Base-by-base conservation (phyloP, 30 jellyfish, hydroid and myxozoan genomes). In the Nemopilema nomurai region DNA sequence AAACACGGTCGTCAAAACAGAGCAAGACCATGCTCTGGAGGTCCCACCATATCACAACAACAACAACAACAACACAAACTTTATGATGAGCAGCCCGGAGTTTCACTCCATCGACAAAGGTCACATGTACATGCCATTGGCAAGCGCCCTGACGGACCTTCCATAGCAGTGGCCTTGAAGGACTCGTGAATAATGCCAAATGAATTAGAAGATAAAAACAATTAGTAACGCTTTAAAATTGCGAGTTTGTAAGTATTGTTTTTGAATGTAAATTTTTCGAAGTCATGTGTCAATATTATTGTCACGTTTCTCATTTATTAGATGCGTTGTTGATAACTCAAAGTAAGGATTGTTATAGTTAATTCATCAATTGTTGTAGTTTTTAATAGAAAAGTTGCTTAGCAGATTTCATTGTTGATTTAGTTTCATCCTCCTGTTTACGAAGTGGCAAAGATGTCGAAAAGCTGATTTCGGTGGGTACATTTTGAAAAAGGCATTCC, bases 121-220 rank as follows among this genome's bases (percentile, higher is more conserved):
- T 23, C 93, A 84, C 49, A 73, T 84, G 93, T 74, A 73, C 65
- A 84, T 84, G 93, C 93, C 87, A 28, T 29, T 84, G 53, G 82
- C 83, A 41, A 74, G 79, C 32, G 83, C 82, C 24, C 30, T 84
- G 49, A 41, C 76, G 29, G 93, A 84, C 26, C 68, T 79, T 23
- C 74, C 89, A 13, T 71, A 41, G 49, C 19, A 71, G 29, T 63
- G 20, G 18, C 27, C 7, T 3, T 7, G 27, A 63, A 63, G 18
- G 18, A 18, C 27, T 3, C 18, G 73, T 63, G 18, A 63, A 3
- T 63, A 18, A 19, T 63, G 18, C 29, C 73, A 63, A 19, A 63
- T 8, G 29, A 63, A 19, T 63, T 63, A 63, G 29, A 63, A 63
- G 29, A 24, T 19, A 24, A 24, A 1, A 63, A n/a, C 4, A 63